Evolutionary conservation across 2,797 vertebrate species (phyloP).

Genomic region (Sebastes vulpes): DNA sequence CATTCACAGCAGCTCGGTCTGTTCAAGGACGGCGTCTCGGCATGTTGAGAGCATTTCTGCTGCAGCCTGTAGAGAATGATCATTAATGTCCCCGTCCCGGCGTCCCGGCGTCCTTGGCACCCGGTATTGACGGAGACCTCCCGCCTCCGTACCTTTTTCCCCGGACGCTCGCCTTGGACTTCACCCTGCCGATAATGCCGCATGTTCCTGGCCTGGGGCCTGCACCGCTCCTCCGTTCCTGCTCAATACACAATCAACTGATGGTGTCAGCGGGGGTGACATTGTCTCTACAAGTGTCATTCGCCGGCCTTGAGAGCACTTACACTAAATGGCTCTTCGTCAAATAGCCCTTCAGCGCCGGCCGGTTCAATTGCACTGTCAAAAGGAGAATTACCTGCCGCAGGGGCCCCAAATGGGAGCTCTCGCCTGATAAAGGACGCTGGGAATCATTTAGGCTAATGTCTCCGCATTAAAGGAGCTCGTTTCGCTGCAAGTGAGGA

Average conservation of each 20-base stretch:
- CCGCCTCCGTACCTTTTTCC: not conserved
- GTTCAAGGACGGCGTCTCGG: not conserved
- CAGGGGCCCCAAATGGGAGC: slow-evolving; percentile 42
- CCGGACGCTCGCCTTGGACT: slow-evolving; percentile 39
- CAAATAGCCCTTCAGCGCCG: slow-evolving; percentile 72
- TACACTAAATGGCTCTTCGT: slow-evolving; percentile 75
- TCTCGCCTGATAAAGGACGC: slow-evolving; percentile 53
- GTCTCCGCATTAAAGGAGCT: slow-evolving; percentile 48
- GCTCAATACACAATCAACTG: slow-evolving; percentile 76
- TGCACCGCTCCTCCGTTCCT: slow-evolving; percentile 33
- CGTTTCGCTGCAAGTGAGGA: slow-evolving; percentile 16
- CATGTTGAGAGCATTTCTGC: slow-evolving; percentile 1
- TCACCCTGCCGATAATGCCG: slow-evolving; percentile 40
- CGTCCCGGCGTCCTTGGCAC: slow-evolving; percentile 54
- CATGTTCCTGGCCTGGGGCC: slow-evolving; percentile 40
- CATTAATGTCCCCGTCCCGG: not conserved
- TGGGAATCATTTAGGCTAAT: slow-evolving; percentile 67
- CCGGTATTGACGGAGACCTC: slow-evolving; percentile 34
- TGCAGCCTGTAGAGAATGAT: slow-evolving; percentile 29
- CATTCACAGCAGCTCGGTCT: not conserved
- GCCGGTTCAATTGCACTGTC: slow-evolving; percentile 69
- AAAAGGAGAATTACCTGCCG: slow-evolving; percentile 71
- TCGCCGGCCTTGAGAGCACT: slow-evolving; percentile 76
- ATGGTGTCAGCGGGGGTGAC: slow-evolving; percentile 74
- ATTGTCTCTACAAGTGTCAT: slow-evolving; percentile 81